phyloP scores from a whole-genome alignment of 1,140 invertebrate genomes.

The Macrobrachium rosenbergii region DNA sequence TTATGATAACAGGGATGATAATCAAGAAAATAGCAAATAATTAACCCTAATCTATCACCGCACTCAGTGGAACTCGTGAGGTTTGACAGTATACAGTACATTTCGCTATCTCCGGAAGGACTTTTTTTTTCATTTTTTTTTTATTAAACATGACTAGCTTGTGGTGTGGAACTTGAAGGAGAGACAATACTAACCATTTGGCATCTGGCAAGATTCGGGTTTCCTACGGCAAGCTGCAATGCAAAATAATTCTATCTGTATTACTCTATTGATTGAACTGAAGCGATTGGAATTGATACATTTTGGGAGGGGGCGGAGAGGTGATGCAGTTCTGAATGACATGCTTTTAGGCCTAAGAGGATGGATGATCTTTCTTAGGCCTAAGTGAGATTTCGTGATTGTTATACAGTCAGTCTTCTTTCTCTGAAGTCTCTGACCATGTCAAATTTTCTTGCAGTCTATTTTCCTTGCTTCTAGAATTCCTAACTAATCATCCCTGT shows the following conservation, averaged over 20 bases:
- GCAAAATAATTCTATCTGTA: slow-evolving; percentile 43
- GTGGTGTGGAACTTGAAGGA: background rate
- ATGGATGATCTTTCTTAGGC: too few species aligned
- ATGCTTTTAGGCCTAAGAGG: background rate
- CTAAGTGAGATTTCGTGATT: too few species aligned
- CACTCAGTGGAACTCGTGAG: slow-evolving; percentile 14
- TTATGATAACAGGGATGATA: too few species aligned
- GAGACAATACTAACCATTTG: slow-evolving; percentile 54
- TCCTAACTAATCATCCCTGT: too few species aligned
- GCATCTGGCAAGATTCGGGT: slow-evolving; percentile 56
- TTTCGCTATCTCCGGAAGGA: slow-evolving; percentile 5
- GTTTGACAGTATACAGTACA: slow-evolving; percentile 44
- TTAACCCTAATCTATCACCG: too few species aligned
- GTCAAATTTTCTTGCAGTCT: too few species aligned
- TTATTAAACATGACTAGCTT: background rate
- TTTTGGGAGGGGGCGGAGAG: background rate
- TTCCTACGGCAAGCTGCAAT: slow-evolving; percentile 61
- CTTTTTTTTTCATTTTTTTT: background rate
- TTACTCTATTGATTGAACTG: background rate
- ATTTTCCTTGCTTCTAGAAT: too few species aligned
- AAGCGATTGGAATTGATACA: background rate
- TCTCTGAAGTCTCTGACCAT: too few species aligned
- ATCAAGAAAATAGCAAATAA: too few species aligned
- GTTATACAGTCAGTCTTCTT: too few species aligned
- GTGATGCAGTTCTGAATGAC: background rate